phyloP scores from a whole-genome alignment of 2,113 vertebrate genomes.

The Bufo gargarizans region DNA sequence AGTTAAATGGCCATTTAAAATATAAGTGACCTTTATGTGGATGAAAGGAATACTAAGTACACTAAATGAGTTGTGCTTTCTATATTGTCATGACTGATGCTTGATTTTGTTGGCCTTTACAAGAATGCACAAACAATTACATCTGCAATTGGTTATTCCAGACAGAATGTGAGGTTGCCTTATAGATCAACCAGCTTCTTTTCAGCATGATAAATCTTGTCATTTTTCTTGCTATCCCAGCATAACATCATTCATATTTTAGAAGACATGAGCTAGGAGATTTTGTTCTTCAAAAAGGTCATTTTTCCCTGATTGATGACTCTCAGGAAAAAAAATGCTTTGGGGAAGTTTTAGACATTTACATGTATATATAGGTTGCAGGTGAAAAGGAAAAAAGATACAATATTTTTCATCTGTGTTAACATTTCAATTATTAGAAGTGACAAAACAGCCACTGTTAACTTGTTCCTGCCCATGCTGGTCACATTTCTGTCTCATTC shows the following conservation, averaged over 20 bases:
- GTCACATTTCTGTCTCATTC: not conserved
- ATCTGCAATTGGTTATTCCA: constrained; percentile 69
- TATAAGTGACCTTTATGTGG: constrained; percentile 70
- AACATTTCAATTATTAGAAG: constrained; percentile 12
- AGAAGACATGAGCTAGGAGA: constrained; percentile 58
- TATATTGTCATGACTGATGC: constrained; percentile 70
- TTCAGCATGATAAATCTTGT: constrained; percentile 62
- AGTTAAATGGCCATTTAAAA: constrained; percentile 65
- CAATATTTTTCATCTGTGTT: constrained; percentile 27
- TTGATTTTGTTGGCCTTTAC: constrained; percentile 75
- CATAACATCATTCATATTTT: constrained; percentile 64
- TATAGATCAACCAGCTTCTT: constrained; percentile 56
- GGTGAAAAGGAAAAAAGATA: constrained; percentile 9
- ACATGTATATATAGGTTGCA: constrained; percentile 52
- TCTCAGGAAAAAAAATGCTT: constrained; percentile 52
- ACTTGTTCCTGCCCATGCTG: not conserved
- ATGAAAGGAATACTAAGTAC: constrained; percentile 64
- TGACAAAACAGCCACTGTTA: constrained; percentile 10
- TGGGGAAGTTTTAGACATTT: constrained; percentile 51
- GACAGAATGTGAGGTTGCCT: constrained; percentile 64
- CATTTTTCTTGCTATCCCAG: constrained; percentile 52
- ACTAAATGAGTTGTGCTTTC: constrained; percentile 63
- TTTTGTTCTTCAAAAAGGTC: constrained; percentile 68
- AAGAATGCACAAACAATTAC: constrained; percentile 73
- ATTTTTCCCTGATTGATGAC: constrained; percentile 59